Conservation (phyloP, 2,113 vertebrate species). For the Progne subis region DNA sequence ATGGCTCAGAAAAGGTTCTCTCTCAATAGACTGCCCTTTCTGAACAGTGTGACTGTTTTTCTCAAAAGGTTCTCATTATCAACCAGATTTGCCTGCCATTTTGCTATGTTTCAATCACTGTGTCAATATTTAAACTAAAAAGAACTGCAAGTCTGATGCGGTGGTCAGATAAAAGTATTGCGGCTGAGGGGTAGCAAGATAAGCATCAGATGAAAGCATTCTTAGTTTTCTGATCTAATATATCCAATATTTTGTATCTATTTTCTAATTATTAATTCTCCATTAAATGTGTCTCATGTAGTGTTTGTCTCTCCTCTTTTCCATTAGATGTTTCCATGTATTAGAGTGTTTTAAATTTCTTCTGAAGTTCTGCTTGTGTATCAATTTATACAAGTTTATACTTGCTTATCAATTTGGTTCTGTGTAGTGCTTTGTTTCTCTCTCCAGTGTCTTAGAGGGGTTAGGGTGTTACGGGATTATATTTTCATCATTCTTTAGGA, state of each 20-base stretch:
- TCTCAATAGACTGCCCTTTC: not conserved
- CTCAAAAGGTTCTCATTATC: not conserved
- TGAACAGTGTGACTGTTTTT: not conserved
- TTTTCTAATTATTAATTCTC: not conserved
- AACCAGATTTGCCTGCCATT: not conserved
- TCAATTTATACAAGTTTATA: not conserved
- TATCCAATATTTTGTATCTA: not conserved
- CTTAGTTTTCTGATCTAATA: not conserved
- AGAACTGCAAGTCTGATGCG: not conserved
- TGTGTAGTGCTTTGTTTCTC: not conserved
- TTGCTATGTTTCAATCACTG: not conserved
- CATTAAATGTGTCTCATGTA: not conserved
- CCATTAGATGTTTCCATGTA: not conserved
- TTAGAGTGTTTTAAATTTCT: not conserved
- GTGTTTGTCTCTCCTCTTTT: not conserved
- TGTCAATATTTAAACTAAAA: not conserved
- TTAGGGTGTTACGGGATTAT: not conserved
- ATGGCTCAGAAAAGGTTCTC: not conserved
- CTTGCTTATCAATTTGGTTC: not conserved
- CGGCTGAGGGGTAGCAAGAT: not conserved
- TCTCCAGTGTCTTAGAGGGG: not conserved
- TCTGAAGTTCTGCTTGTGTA: not conserved
- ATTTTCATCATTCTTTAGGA: not conserved
- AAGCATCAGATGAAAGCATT: not conserved
- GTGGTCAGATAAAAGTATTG: not conserved